These are phyloP conservation scores for Takifugu bimaculatus DNA, from an alignment of 2,113 vertebrate species.

Conservation along the genomic window DNA sequence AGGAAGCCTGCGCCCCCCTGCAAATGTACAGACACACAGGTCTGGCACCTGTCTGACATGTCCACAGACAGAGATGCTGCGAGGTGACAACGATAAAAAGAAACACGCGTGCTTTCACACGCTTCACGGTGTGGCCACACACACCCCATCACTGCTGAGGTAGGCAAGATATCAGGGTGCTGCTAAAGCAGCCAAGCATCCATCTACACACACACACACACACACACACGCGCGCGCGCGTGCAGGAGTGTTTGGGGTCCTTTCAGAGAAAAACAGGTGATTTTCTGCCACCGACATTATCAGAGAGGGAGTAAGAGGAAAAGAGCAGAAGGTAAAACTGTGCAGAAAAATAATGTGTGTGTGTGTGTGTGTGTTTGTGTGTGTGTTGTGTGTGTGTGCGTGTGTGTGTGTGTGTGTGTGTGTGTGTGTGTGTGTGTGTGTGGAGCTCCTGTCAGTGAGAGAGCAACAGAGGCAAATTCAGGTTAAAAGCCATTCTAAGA, in stretches of 20 bases:
- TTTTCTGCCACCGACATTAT: too few relatives aligned
- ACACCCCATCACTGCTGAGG: neutral
- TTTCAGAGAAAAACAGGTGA: too few relatives aligned
- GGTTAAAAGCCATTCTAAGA: conserved; percentile 35
- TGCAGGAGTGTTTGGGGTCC: too few relatives aligned
- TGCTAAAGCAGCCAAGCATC: conserved; percentile 21
- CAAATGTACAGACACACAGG: too few relatives aligned
- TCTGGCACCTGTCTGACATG: too few relatives aligned
- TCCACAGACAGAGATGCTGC: too few relatives aligned
- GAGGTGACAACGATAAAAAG: too few relatives aligned
- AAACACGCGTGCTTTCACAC: neutral
- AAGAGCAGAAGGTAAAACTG: neutral
- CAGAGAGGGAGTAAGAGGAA: neutral
- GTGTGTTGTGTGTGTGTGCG: conserved; percentile 1
- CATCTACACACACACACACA: neutral
- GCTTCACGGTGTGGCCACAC: neutral
- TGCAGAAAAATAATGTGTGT: neutral
- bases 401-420: conserved; percentile 5
- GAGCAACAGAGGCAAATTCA: conserved; percentile 1
- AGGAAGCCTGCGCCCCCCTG: neutral
- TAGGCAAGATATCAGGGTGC: neutral
- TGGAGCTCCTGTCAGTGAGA: neutral
- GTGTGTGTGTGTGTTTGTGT: conserved; percentile 1
- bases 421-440: neutral
- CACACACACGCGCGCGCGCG: too few relatives aligned